Evolutionary conservation across 1,140 invertebrate species (phyloP), one percentile per base, ranked within the genome.

Genomic region (Halesus radiatus): DNA sequence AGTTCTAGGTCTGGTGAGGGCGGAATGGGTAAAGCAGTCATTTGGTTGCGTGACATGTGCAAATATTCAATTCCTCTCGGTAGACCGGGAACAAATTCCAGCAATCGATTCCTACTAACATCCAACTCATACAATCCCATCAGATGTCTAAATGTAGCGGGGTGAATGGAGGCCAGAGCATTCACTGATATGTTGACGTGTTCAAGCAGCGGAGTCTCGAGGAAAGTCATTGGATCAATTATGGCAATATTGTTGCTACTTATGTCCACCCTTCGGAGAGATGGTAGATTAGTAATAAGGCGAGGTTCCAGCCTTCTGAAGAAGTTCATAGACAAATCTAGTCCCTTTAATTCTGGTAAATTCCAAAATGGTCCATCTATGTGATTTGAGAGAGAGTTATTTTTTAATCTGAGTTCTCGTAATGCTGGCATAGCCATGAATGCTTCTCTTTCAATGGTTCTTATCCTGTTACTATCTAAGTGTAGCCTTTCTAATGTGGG

Each of bases 361-460:
- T 96, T 94, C 95, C 95, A 96, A 84, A 94, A 93, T 1, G 95
- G 94, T 79, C 92, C 88, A 76, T 92, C 91, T 78, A 90, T 88
- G 13, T 90, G 89, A 83, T 94, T 92, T 1, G 91, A 92, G 18
- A 96, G 86, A 5, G 94, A 95, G 86, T 96, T 96, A 84, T 96
- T 96, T 64, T 92, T 92, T 72, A 97, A 88, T 82, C 95, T 90
- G 20, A 97, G 88, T 86, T 97, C 95, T 68, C 94, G 89, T 16
- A 97, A 86, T 0, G 94, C 94, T 1, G 96, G 95, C 93, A 97
- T 95, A 16, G 93, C 93, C 79, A 92, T 91, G 85, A 97, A 94
- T 2, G 94, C 93, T 84, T 95, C 94, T 45, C 92, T 88, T 84
- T 95, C 93, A 22, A 97, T 92, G 32, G 92, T 91, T 56, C 91